Evolutionary conservation across 2,888 invertebrate genomes (phyloP).

Genomic region (Torymus auratus): DNA sequence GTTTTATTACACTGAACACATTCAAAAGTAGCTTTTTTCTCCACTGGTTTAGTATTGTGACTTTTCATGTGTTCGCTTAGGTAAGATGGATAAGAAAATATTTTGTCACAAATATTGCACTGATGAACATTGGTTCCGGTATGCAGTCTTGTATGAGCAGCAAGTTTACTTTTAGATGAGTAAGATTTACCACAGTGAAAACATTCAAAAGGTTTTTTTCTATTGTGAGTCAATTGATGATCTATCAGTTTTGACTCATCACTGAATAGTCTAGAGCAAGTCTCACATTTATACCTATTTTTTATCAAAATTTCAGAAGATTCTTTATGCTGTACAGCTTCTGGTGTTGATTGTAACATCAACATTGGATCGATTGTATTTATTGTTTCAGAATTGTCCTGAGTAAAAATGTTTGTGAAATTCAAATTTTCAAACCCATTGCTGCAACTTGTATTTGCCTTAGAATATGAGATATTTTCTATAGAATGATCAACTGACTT

Average conservation of each 20-base stretch:
- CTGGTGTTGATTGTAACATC: slow-evolving; percentile 38
- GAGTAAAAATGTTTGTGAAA: slow-evolving; percentile 62
- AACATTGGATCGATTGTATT: slow-evolving; percentile 30
- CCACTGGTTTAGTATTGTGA: slow-evolving; percentile 64
- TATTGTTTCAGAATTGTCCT: slow-evolving; percentile 55
- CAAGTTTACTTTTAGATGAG: slow-evolving; percentile 72
- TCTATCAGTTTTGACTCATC: slow-evolving; percentile 71
- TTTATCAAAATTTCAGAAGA: slow-evolving; percentile 8
- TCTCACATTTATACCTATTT: slow-evolving; percentile 65
- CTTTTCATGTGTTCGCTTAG: slow-evolving; percentile 73
- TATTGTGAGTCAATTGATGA: slow-evolving; percentile 69
- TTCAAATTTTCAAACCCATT: slow-evolving; percentile 63
- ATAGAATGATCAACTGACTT: slow-evolving; percentile 64
- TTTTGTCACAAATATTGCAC: slow-evolving; percentile 74
- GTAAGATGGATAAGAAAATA: slow-evolving; percentile 75
- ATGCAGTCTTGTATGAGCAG: slow-evolving; percentile 72
- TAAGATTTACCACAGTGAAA: slow-evolving; percentile 70
- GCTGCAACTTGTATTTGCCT: slow-evolving; percentile 56
- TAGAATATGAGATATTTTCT: slow-evolving; percentile 65
- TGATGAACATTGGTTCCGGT: slow-evolving; percentile 71
- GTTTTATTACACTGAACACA: slow-evolving; percentile 69
- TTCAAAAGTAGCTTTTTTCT: slow-evolving; percentile 64
- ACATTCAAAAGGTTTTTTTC: slow-evolving; percentile 71
- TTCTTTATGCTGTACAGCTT: not conserved
- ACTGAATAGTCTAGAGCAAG: slow-evolving; percentile 67